These are phyloP conservation scores for Selenia dentaria DNA, from an alignment of 2,888 invertebrate species.

Conservation along the genomic window DNA sequence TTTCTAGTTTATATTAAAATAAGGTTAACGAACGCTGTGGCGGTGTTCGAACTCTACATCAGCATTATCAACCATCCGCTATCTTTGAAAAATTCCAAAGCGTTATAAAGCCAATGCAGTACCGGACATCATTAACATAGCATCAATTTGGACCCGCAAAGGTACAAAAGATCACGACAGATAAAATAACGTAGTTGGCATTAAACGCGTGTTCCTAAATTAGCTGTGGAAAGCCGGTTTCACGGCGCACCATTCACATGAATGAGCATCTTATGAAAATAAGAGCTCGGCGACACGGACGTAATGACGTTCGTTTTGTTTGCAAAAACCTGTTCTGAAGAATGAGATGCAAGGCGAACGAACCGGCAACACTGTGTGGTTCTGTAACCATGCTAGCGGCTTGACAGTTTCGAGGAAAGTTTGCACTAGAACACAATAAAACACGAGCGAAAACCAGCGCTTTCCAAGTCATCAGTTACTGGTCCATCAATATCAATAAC, in stretches of 20 bases:
- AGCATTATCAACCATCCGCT: background rate
- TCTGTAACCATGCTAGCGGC: conserved; percentile 7
- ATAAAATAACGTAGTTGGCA: conserved; percentile 12
- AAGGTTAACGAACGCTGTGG: too few relatives aligned
- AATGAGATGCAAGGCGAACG: conserved; percentile 21
- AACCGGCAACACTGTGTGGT: conserved; percentile 8
- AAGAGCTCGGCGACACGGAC: conserved; percentile 20
- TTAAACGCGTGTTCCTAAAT: conserved; percentile 18
- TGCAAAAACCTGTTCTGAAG: conserved; percentile 28
- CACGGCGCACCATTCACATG: conserved; percentile 25
- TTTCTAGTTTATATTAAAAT: too few relatives aligned
- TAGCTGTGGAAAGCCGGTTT: conserved; percentile 23
- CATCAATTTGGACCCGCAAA: conserved; percentile 4
- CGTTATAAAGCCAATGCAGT: background rate
- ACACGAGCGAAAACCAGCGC: too few relatives aligned
- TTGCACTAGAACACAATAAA: too few relatives aligned
- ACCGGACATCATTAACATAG: conserved; percentile 8
- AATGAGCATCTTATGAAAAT: conserved; percentile 30
- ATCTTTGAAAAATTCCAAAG: background rate
- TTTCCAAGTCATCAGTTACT: too few relatives aligned
- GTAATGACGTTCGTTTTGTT: conserved; percentile 27
- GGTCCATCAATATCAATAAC: too few relatives aligned
- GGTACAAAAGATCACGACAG: conserved; percentile 14
- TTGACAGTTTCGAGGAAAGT: too few relatives aligned
- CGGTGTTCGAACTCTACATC: background rate